These are phyloP conservation scores for Nycticebus coucang DNA, from an alignment of 2,113 vertebrate species.

Conservation along the genomic window DNA sequence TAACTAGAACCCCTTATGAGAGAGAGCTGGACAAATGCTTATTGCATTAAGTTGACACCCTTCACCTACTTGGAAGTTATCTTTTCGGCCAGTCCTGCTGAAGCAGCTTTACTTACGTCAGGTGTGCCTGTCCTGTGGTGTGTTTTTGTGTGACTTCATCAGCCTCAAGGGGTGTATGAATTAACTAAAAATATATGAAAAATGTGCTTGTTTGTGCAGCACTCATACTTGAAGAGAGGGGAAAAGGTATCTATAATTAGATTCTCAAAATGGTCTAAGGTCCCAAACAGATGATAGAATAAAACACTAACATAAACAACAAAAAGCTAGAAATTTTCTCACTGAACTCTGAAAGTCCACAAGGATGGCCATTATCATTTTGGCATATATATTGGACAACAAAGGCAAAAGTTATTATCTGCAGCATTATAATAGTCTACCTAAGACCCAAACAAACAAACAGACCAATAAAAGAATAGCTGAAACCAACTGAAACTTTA, in stretches of 20 bases:
- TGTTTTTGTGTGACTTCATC: constrained; percentile 35
- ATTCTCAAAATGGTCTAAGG: neutral
- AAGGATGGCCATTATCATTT: neutral
- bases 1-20: constrained; percentile 65
- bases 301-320: neutral
- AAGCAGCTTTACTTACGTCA: constrained; percentile 49
- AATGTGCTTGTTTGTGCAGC: constrained; percentile 40
- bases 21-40: constrained; percentile 54
- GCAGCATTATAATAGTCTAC: neutral
- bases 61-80: constrained; percentile 69
- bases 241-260: constrained; percentile 14
- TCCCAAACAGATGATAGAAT: constrained; percentile 1
- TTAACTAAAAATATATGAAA: constrained; percentile 46
- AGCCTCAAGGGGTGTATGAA: neutral
- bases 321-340: constrained; percentile 11
- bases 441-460: neutral
- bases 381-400: neutral
- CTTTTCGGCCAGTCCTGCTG: constrained; percentile 43
- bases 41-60: constrained; percentile 55
- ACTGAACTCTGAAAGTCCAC: constrained; percentile 17
- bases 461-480: neutral
- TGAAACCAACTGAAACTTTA: neutral
- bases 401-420: neutral
- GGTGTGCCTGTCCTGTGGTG: neutral
- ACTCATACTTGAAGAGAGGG: neutral